Evolutionary conservation across 30 jellyfish, hydroid and myxozoan genomes (phyloP).

Genomic region (Pelagia noctiluca): DNA sequence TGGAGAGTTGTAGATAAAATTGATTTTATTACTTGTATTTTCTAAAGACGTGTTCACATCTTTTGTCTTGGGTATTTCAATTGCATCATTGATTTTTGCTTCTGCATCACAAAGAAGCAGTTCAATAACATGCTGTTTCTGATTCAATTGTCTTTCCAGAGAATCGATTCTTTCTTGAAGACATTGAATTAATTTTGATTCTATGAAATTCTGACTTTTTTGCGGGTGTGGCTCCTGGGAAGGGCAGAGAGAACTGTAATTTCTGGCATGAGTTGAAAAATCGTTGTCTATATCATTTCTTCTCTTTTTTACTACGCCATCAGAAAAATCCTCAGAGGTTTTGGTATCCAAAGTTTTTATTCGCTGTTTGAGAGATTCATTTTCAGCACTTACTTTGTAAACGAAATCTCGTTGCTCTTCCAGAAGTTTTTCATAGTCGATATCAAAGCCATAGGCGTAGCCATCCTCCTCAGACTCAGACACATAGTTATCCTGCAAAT

Average conservation of each 20-base stretch:
- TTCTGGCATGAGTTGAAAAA: neutral
- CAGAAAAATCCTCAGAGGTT: neutral
- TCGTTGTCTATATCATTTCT: neutral
- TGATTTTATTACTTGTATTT: no score
- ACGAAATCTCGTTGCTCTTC: neutral
- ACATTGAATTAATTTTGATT: constrained; percentile 1
- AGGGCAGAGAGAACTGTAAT: neutral
- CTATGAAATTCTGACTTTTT: neutral
- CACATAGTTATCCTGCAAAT: neutral
- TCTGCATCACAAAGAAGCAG: neutral
- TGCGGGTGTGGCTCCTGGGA: neutral
- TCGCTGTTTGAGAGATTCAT: constrained; percentile 1
- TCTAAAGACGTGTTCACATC: no score
- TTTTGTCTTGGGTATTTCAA: no score
- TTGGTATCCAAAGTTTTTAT: neutral
- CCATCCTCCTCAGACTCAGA: neutral
- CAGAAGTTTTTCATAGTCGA: neutral
- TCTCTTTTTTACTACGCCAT: constrained; percentile 5
- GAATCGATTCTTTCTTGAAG: constrained; percentile 10
- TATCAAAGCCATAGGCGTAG: neutral
- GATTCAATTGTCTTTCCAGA: neutral
- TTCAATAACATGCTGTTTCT: neutral
- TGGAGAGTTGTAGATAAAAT: no score
- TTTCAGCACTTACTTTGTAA: neutral
- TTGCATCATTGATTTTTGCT: no score